Conservation (phyloP, 1,140 invertebrate genomes). For the Apis florea region DNA sequence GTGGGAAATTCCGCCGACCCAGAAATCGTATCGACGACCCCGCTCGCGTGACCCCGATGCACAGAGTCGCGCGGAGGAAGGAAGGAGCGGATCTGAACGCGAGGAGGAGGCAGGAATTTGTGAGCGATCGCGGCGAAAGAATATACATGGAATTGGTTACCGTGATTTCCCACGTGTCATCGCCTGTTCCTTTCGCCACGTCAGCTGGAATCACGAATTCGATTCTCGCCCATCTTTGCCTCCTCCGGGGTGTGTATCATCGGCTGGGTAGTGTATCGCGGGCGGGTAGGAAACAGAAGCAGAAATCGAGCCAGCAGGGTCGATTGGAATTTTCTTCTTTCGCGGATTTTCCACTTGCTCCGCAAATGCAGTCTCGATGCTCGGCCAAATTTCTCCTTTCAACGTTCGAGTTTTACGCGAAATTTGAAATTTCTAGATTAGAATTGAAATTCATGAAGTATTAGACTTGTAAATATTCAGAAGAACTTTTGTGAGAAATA, state of each 20-base stretch:
- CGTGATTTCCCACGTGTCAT: conserved; percentile 64
- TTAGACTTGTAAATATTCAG: too few species aligned
- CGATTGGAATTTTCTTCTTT: too few species aligned
- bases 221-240: conserved; percentile 35
- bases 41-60: conserved; percentile 26
- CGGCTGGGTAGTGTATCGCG: neutral
- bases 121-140: conserved; percentile 39
- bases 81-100: neutral
- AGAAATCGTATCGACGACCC: conserved; percentile 26
- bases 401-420: too few species aligned
- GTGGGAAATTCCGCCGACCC: conserved; percentile 44
- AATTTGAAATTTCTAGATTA: too few species aligned
- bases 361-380: too few species aligned
- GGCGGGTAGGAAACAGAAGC: neutral
- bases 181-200: conserved; percentile 24
- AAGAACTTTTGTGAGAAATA: too few species aligned
- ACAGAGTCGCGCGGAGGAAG: neutral
- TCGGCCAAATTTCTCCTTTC: too few species aligned
- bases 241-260: conserved; percentile 33
- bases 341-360: too few species aligned
- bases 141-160: conserved; percentile 61
- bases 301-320: neutral
- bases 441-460: too few species aligned
- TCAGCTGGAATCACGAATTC: conserved; percentile 55
- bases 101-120: conserved; percentile 26